phyloP scores from a whole-genome alignment of 2,113 vertebrate species.

The Centropristis striata region DNA sequence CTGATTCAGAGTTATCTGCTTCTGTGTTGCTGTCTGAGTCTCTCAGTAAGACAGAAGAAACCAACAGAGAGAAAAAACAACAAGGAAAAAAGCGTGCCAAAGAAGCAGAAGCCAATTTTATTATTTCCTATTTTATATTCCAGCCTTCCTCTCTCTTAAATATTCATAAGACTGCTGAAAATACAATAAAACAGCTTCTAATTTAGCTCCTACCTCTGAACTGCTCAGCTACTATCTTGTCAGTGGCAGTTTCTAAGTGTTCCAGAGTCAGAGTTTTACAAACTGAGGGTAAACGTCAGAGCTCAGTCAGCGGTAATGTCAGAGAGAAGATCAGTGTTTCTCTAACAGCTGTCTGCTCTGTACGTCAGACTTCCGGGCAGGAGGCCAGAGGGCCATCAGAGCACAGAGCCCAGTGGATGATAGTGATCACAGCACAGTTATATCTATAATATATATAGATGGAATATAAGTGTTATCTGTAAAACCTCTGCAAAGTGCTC shows the following conservation, averaged over 20 bases:
- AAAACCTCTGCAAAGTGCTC: constrained; percentile 1
- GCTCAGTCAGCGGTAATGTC: too few species aligned
- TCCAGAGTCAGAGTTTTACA: too few species aligned
- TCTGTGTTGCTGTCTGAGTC: neutral
- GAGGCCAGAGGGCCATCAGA: constrained; percentile 14
- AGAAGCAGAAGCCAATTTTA: neutral
- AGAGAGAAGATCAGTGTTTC: neutral
- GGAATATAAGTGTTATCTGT: neutral
- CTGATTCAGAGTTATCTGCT: neutral
- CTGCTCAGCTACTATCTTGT: too few species aligned
- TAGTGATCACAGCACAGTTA: neutral
- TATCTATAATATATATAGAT: too few species aligned
- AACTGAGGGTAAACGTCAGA: too few species aligned
- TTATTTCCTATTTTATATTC: neutral
- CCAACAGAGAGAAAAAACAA: neutral
- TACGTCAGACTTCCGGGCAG: constrained; percentile 2
- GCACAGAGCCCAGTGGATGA: neutral
- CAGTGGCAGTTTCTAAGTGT: too few species aligned
- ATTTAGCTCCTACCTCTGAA: neutral
- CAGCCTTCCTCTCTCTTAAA: neutral
- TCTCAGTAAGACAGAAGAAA: neutral
- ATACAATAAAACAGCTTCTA: neutral
- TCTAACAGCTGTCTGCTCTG: neutral
- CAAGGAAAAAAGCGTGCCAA: neutral
- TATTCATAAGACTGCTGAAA: neutral